Base-by-base conservation (phyloP, 2,113 vertebrate genomes). In the Ctenodactylus gundi region DNA sequence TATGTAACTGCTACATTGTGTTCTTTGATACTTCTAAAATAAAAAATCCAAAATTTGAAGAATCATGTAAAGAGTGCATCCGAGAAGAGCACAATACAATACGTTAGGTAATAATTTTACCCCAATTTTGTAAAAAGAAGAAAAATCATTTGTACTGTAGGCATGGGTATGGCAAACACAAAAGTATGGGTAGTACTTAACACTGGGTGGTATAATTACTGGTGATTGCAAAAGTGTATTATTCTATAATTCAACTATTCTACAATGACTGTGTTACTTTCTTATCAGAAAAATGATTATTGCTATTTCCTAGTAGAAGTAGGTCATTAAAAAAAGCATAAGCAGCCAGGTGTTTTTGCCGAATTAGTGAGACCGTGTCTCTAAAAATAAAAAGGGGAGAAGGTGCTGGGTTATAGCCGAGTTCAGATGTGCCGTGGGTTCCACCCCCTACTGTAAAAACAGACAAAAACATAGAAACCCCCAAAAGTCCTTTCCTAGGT, bases 11-110 rank as follows among this genome's bases (percentile, higher is more conserved):
- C 25, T 76, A 80, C 72, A n/a, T 60, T 90, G 36, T 85, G 53
- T 90, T 85, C 82, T 80, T 29, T 36, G 82, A 68, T 62, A 31
- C 41, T 88, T 95, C 73, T 62, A 18, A 95, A 93, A 68, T 73
- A 89, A 94, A 83, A 70, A 80, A 87, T 90, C 1, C 34, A 78
- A 78, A 88, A 39, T 25, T 44, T 62, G 3, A 92, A 90, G 82
- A 78, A 44, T 29, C 36, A 68, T 72, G 75, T 34, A 73, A 62
- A 65, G 20, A 55, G 10, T 44, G 64, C 34, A 53, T 58, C 41
- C 51, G 15, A 51, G 44, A 93, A 82, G 72, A 90, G 18, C 55
- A 55, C 5, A 18, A 53, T 70, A 41, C 70, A 46, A 77, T 31
- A 84, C 18, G 87, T 90, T 83, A 67, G 41, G 29, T 70, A 39